These are phyloP conservation scores for Syngnathus rostellatus DNA, from an alignment of 2,797 vertebrate genomes.

Conservation along the genomic window DNA sequence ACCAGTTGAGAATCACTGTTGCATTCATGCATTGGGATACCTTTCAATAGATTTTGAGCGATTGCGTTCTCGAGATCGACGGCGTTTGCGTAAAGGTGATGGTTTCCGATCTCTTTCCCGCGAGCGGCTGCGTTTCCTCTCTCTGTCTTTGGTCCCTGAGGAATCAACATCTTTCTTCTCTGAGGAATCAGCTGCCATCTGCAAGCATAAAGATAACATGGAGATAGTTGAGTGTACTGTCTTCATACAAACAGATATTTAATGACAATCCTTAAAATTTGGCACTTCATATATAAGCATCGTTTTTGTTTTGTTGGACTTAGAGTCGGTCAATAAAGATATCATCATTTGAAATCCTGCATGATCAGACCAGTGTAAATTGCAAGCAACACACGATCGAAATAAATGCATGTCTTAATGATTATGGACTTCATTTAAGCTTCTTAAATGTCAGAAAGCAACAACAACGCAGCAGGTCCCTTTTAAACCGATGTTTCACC, in stretches of 20 bases:
- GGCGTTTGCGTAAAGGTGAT: conserved; percentile 80
- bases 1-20: not conserved
- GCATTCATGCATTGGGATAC: conserved; percentile 44
- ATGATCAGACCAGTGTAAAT: not conserved
- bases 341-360: not conserved
- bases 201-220: conserved; percentile 1
- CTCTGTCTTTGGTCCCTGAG: conserved; percentile 69
- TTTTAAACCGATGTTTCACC: not conserved
- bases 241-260: not conserved
- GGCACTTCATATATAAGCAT: not conserved
- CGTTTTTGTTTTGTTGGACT: no score
- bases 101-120: conserved; percentile 80
- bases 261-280: not conserved
- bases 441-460: not conserved
- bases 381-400: not conserved
- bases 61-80: conserved; percentile 84
- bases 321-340: no score
- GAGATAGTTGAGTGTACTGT: not conserved
- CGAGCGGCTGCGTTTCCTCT: conserved; percentile 72
- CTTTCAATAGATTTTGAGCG: conserved; percentile 86
- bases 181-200: conserved; percentile 88
- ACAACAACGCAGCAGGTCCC: no score
- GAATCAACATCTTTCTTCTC: conserved; percentile 85
- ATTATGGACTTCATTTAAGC: not conserved
- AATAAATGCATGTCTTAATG: not conserved